A percentile compares a stretch with the other conserved stretches of the same genome.
Evolutionary conservation across 2,797 vertebrate genomes (phyloP).

Genomic region (Heterohyrax brucei): DNA sequence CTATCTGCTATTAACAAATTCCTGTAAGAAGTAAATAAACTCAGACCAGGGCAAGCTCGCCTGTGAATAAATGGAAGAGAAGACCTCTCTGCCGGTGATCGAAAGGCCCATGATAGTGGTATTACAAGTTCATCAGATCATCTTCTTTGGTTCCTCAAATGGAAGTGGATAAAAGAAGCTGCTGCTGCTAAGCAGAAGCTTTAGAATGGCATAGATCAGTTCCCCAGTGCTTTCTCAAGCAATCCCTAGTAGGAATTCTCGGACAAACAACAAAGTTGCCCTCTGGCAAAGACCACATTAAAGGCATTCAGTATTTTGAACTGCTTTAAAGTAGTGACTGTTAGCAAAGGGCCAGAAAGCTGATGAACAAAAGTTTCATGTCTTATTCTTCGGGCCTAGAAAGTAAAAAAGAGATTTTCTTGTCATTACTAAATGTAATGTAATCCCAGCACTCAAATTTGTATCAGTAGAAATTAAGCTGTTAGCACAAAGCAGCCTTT

Average conservation of each 20-base stretch:
- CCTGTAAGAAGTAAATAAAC: neutral
- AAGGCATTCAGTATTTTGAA: constrained; percentile 4
- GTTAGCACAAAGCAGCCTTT: neutral
- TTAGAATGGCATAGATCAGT: neutral
- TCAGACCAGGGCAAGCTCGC: neutral
- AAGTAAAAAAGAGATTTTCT: neutral
- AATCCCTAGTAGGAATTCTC: neutral
- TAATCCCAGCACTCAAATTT: neutral
- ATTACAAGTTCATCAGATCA: neutral
- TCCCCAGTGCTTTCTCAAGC: neutral
- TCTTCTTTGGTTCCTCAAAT: neutral
- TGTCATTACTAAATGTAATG: neutral
- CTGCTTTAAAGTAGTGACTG: neutral
- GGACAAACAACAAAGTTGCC: neutral
- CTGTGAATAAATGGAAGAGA: neutral
- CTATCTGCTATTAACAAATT: neutral
- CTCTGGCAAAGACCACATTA: neutral
- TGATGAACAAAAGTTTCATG: neutral
- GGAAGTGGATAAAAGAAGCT: neutral
- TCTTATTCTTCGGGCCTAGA: neutral
- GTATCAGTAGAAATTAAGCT: neutral
- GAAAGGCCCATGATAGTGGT: neutral
- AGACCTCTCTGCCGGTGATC: neutral
- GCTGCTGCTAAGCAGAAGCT: neutral
- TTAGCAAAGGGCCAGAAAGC: neutral